phyloP scores from a whole-genome alignment of 1,140 invertebrate genomes.

The Anadara kagoshimensis region DNA sequence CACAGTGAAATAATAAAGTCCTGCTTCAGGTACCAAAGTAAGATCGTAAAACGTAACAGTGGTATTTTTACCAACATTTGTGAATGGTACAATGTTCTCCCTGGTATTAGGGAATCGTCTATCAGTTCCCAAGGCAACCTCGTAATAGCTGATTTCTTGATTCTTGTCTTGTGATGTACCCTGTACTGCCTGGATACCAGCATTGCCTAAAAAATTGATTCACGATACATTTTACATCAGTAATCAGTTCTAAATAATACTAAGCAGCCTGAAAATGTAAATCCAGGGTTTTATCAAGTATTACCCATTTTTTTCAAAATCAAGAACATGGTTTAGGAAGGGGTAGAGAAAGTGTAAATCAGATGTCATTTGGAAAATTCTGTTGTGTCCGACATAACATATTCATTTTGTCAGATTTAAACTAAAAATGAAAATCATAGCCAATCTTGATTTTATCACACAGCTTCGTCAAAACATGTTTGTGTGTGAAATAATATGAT shows the following conservation, averaged over 20 bases:
- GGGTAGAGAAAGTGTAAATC: neutral
- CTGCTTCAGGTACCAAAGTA: conserved; percentile 42
- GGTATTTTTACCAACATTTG: conserved; percentile 54
- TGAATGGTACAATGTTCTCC: conserved; percentile 60
- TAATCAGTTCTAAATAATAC: neutral
- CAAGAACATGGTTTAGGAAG: neutral
- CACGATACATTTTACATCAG: neutral
- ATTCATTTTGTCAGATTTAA: no score
- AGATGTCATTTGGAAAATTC: neutral
- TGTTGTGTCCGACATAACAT: no score
- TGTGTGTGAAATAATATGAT: no score
- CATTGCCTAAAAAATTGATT: neutral
- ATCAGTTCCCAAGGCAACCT: conserved; percentile 63
- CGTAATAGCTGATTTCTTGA: conserved; percentile 54
- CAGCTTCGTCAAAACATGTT: no score
- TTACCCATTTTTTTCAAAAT: neutral
- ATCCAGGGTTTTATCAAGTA: conserved; percentile 19
- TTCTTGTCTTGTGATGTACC: conserved; percentile 16
- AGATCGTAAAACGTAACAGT: conserved; percentile 59
- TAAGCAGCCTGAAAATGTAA: conserved; percentile 1
- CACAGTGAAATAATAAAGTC: conserved; percentile 61
- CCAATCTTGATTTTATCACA: no score
- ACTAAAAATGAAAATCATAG: no score
- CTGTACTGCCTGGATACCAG: neutral
- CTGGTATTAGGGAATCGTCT: conserved; percentile 55